Base-by-base conservation (phyloP, 2,797 vertebrate species). In the Arnoldichthys spilopterus region DNA sequence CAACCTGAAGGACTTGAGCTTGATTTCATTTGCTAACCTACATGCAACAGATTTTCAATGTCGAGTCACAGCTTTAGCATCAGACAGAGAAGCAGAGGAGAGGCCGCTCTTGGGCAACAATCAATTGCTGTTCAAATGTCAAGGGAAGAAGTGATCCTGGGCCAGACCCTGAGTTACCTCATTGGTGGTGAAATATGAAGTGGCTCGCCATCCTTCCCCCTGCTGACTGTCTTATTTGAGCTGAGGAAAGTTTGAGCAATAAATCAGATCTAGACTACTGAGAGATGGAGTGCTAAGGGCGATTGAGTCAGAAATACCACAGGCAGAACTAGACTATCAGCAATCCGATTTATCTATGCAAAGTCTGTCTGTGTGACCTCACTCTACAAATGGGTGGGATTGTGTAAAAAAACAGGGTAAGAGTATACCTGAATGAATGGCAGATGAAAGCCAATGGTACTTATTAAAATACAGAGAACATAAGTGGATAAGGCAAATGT, bases 281-380 rank as follows among this genome's bases (percentile, higher is more conserved):
- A 74, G 15, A 53, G 53, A 20, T 20, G n/a, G 70, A 34, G 7
- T 77, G 59, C 72, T 30, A 56, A 68, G 69, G 22, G 67, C 63
- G 45, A 76, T 40, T 75, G 56, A 75, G n/a, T 74, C 67, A 43
- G 74, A 73, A 70, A 59, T 68, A 34, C 73, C 69, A 67, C 72
- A 30, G 30, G 66, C 45, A 53, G 56, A 79, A 63, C 51, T 56
- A 80, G 63, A 70, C 1, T 12, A 32, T 12, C 73, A 37, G 59
- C 37, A 61, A 56, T 51, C 51, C n/a, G 6, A 77, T 77, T 49
- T 45, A 69, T 75, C 58, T 63, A 45, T 45, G 34, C 20, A 28
- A 56, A 63, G n/a, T 76, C 51, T 43, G 30, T 22, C 37, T 66
- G 26, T 54, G 32, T 75, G 34, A 75, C 56, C 20, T 24, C 28